These are phyloP conservation scores for Sialia sialis DNA, from an alignment of 2,113 vertebrate species.

Conservation along the genomic window DNA sequence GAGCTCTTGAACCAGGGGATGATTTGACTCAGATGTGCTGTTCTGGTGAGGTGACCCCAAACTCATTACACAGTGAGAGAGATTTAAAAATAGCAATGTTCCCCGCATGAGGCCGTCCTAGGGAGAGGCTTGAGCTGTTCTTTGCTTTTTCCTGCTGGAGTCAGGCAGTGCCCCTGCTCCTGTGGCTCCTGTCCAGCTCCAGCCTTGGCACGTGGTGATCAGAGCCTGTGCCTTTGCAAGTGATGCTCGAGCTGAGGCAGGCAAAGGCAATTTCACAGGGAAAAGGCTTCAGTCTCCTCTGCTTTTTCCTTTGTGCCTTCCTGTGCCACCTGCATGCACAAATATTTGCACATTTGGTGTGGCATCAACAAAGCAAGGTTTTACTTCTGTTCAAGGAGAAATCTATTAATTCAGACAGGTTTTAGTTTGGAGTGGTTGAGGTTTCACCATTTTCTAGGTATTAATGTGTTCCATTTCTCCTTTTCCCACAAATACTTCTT, in stretches of 20 bases:
- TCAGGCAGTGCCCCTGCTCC: not conserved
- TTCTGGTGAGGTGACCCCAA: not conserved
- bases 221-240: not conserved
- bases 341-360: not conserved
- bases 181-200: not conserved
- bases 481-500: not conserved
- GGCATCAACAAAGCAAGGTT: not conserved
- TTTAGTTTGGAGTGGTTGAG: not conserved
- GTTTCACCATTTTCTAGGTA: not conserved
- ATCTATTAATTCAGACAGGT: accelerated
- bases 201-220: not conserved
- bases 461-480: not conserved
- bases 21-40: not conserved
- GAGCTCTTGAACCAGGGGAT: not conserved
- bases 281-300: not conserved
- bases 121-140: not conserved
- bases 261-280: not conserved
- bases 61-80: not conserved
- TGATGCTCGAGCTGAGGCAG: not conserved
- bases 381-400: not conserved
- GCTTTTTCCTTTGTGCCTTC: not conserved
- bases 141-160: not conserved
- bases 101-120: not conserved
- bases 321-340: not conserved
- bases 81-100: conserved; percentile 2